phyloP scores from a whole-genome alignment of 2,113 vertebrate genomes.

The Prochilodus magdalenae region DNA sequence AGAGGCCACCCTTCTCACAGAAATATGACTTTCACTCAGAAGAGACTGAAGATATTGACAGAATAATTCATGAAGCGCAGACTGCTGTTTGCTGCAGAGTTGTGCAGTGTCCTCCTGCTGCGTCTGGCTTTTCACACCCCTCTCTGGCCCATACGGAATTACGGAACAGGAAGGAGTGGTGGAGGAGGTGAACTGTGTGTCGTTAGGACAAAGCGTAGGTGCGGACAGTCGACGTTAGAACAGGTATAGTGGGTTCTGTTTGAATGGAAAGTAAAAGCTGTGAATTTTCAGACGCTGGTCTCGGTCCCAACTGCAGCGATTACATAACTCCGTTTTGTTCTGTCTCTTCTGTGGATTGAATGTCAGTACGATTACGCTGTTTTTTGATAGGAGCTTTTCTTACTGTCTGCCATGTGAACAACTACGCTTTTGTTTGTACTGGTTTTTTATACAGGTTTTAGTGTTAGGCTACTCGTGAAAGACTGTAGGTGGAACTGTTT shows the following conservation, averaged over 20 bases:
- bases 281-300: not conserved
- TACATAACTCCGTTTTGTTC: not conserved
- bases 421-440: not conserved
- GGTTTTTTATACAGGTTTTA: conserved; percentile 1
- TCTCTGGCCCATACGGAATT: not conserved
- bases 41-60: conserved; percentile 11
- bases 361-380: not conserved
- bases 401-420: not conserved
- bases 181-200: not conserved
- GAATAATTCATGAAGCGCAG: conserved; percentile 10
- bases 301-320: not conserved
- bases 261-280: not conserved
- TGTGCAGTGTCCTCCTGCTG: not conserved
- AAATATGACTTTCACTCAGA: not conserved
- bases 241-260: not conserved
- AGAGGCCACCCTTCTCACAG: not conserved
- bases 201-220: not conserved
- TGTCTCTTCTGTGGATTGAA: not conserved
- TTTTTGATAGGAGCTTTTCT: conserved; percentile 13
- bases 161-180: not conserved
- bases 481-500: not conserved
- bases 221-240: not conserved
- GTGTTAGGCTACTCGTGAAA: not conserved
- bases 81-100: not conserved
- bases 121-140: not conserved